These are phyloP conservation scores for Scotopteryx bipunctaria DNA, from an alignment of 2,888 invertebrate species.

Conservation along the genomic window DNA sequence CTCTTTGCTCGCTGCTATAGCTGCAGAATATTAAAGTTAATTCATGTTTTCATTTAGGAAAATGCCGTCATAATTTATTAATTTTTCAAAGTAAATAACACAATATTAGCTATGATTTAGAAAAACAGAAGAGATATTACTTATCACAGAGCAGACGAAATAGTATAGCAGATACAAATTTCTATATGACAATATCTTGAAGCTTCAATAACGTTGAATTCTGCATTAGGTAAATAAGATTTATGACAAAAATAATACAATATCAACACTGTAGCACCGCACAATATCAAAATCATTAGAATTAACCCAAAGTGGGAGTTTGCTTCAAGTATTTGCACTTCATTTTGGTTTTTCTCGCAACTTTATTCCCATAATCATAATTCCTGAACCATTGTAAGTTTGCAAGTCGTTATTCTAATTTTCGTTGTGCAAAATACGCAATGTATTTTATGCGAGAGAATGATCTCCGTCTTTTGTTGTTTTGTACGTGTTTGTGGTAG, in stretches of 20 bases:
- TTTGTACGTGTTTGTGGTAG: conserved; percentile 33
- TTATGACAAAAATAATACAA: not conserved
- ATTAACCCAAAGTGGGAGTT: conserved; percentile 55
- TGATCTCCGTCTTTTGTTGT: conserved; percentile 2
- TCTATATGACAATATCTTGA: too few relatives aligned
- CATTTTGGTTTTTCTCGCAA: conserved; percentile 10
- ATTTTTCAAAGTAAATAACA: too few relatives aligned
- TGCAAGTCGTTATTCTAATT: fast-evolving
- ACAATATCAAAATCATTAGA: conserved; percentile 56
- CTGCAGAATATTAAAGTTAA: not conserved
- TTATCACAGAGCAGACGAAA: too few relatives aligned
- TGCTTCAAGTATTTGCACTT: conserved; percentile 48
- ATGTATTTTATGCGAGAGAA: conserved; percentile 30
- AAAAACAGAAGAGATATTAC: too few relatives aligned
- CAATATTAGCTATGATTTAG: too few relatives aligned
- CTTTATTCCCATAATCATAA: not conserved
- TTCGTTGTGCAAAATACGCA: conserved; percentile 7
- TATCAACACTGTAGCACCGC: conserved; percentile 17
- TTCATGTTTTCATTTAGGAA: not conserved
- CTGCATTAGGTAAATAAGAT: not conserved
- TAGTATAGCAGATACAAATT: too few relatives aligned
- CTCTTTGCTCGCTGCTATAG: conserved; percentile 7
- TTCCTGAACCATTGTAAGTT: conserved; percentile 31
- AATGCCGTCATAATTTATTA: too few relatives aligned
- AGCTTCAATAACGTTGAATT: too few relatives aligned